These are phyloP conservation scores for Agrotis clavis DNA, from an alignment of 2,888 invertebrate genomes.

Conservation along the genomic window DNA sequence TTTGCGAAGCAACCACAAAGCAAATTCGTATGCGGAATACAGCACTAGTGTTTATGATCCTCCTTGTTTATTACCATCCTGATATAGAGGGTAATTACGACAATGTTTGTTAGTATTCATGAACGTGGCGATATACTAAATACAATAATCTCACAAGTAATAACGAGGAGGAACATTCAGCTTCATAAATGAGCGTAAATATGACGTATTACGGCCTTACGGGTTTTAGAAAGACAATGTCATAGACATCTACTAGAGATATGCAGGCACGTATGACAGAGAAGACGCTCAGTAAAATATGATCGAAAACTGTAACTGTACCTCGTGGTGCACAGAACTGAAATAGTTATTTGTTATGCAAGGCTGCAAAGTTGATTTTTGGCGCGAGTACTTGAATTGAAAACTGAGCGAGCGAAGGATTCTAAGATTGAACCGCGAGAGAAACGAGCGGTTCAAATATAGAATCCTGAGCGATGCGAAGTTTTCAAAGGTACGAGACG, in stretches of 20 bases:
- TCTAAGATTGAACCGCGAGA: no score
- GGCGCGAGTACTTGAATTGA: no score
- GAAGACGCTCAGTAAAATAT: neutral
- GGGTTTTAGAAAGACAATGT: neutral
- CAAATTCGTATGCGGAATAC: constrained; percentile 56
- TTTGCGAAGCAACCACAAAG: constrained; percentile 34
- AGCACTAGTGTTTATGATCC: constrained; percentile 45
- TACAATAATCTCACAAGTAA: neutral
- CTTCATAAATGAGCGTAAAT: neutral
- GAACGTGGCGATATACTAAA: constrained; percentile 7
- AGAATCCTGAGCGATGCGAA: no score
- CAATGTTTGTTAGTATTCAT: constrained; percentile 36
- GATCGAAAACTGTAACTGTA: neutral
- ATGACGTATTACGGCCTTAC: neutral
- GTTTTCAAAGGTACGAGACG: no score
- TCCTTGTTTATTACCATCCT: constrained; percentile 25
- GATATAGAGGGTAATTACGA: constrained; percentile 14
- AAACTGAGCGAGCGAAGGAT: no score
- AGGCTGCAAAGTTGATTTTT: no score
- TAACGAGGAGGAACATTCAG: neutral
- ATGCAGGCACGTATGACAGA: no score
- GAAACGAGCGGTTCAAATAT: no score
- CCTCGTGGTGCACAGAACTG: neutral
- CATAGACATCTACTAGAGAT: neutral
- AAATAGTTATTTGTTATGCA: no score